Evolutionary conservation across 2,888 invertebrate genomes (phyloP), one percentile per base, ranked within the genome.

Genomic region (Rapana venosa): DNA sequence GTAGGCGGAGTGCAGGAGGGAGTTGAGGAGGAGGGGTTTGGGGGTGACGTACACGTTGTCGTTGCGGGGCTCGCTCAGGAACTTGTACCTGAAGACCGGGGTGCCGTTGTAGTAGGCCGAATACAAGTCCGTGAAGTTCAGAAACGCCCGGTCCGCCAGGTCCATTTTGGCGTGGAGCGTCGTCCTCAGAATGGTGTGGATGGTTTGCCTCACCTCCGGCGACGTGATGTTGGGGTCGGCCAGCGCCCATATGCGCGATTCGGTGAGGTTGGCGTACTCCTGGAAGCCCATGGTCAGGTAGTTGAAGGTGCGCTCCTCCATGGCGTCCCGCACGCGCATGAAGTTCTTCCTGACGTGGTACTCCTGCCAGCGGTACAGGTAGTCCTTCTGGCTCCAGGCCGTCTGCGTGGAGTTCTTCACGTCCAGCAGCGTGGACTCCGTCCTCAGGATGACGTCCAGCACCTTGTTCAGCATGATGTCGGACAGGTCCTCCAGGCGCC

Each of bases 221-320:
- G 84, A 70, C 0, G 87, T 36, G 15, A 91, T 87, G 0, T 90
- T 91, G 17, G 56, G 35, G 74, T 92, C 81, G 20, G 47, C 92
- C 30, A 86, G 70, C 30, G 92, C 77, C 85, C 92, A 89, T 15
- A 91, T 90, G 15, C 30, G 26, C 58, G 79, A 79, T 56, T 90
- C 91, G 11, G 92, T 90, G 0, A 91, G 79, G 89, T 91, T 93
- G 15, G 92, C 91, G 92, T 93, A 94, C 81, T 94, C 94, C 56
- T 93, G 92, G 85, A 92, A 94, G 0, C 93, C 94, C 26, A 93
- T 91, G 30, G 92, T 92, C 8, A 94, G 74, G 83, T 92, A 92
- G 11, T 90, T 88, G 47, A 94, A 90, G 17, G 93, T 94, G 85
- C 94, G 90, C 88, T 94, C 95, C 77, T 95, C 94, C 95, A 94